Evolutionary conservation across 2,888 invertebrate genomes (phyloP), one percentile per base, ranked within the genome.

Genomic region (Hyposoter dolosus): DNA sequence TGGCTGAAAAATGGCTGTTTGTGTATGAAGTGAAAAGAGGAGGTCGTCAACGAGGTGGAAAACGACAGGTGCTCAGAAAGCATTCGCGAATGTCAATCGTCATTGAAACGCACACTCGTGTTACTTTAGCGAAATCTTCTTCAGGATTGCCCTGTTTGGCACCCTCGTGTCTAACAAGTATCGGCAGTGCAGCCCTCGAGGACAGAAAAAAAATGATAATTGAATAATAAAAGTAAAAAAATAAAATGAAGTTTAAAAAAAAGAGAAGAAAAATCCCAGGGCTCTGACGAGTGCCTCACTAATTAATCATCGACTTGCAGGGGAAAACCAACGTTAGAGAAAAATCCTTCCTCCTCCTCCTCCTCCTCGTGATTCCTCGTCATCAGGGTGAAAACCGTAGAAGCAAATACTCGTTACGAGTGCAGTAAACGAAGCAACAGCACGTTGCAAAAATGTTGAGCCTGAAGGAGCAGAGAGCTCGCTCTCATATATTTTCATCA

Each of bases 221-320:
- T 32, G 47, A 23, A 10, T 60, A 60, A 76, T 1, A 72, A 47
- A 65, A 45, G 23, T 12, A 45, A 53, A 35, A 35, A 47, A 9
- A 50, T 12, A 78, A 56, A 45, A 4, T 17, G 0, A 28, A 63
- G 28, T 35, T 63, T 45, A 53, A 17, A n/a, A n/a, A 5, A 23
- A 19, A 43, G 17, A 71, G 15, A 40, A 23, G 43, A n/a, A 28
- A n/a, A 28, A n/a, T 3, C 56, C 65, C 12, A 50, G 19, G 47
- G 74, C 0, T n/a, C 23, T 1, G 28, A 79, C 83, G 28, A 83
- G 69, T 83, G 47, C 50, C 69, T 74, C 68, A 63, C 74, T 83
- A 79, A 83, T 83, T 79, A 83, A 79, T 79, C 68, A 83, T 83
- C 83, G 63, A 63, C 19, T 60, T 63, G 65, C 40, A 50, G 47